Evolutionary conservation across 2,113 vertebrate species (phyloP), one percentile per base, ranked within the genome.

Genomic region (Athene noctua): DNA sequence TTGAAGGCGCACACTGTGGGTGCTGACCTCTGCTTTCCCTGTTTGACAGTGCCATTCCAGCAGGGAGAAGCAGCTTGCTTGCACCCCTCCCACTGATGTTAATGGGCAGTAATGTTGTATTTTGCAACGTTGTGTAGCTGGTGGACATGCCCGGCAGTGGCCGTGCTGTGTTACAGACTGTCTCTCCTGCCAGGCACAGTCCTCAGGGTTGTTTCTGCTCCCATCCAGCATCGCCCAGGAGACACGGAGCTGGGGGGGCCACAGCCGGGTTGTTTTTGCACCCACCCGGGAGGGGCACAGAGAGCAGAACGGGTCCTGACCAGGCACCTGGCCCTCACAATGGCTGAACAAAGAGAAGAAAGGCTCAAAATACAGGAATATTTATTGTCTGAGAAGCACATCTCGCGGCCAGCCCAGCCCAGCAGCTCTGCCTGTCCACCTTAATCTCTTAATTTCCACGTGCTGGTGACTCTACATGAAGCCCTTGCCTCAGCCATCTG

Each of bases 131-230:
- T 16, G 54, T 2, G 9, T 10, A 17, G 70, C 32, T 27, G 63
- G 19, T 59, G n/a, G 52, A 22, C 65, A 8, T 17, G 54, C 67
- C 80, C 16, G n/a, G 16, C 4, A 4, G 6, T 51, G 51, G 29
- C 44, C 62, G 4, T 0, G 1, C 0, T 13, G 6, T 15, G 55
- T 26, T 46, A 3, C 1, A 19, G 26, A 9, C 58, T 17, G 57
- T 75, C 44, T 29, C 44, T 40, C 18, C 65, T 30, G 51, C 65
- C 7, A 1, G 58, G n/a, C 59, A 34, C 25, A 1, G 57, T 67
- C 65, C 66, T 62, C 14, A 2, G 73, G 29, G 22, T 40, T 8
- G 1, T 19, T 82, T 49, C 71, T 47, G 40, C 49, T 77, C 62
- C 84, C 34, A 4, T 22, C 14, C 2, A 1, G 65, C 40, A 68